Percentiles rank a stretch among this genome's conserved stretches.
Evolutionary conservation across 2,888 invertebrate species (phyloP).

Genomic region (Nebria brevicollis): DNA sequence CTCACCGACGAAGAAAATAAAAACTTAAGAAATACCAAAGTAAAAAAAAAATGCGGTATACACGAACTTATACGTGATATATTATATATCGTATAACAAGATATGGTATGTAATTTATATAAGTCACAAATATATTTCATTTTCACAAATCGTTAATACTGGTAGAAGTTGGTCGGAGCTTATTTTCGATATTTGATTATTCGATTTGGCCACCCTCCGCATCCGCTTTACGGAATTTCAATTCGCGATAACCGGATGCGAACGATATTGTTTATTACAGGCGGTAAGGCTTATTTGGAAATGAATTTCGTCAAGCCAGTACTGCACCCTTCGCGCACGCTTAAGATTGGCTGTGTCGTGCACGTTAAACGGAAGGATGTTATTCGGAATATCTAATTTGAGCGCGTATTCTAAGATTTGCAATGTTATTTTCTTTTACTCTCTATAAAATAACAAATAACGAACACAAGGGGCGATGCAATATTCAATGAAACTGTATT

Average conservation of each 20-base stretch:
- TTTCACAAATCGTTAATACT: constrained; percentile 26
- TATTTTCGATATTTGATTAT: constrained; percentile 31
- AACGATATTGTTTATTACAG: constrained; percentile 42
- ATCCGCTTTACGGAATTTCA: constrained; percentile 22
- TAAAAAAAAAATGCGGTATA: constrained; percentile 17
- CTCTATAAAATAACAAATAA: constrained; percentile 2
- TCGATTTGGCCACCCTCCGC: not conserved
- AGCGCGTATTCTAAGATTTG: constrained; percentile 30
- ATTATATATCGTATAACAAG: constrained; percentile 39
- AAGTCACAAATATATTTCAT: constrained; percentile 43
- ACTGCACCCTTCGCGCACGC: not conserved
- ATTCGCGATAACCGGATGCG: constrained; percentile 38
- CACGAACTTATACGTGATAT: constrained; percentile 29
- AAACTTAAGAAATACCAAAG: constrained; percentile 27
- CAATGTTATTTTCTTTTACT: constrained; percentile 32
- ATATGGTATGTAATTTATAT: constrained; percentile 42
- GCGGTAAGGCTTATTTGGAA: constrained; percentile 40
- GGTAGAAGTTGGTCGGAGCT: not conserved
- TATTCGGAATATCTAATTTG: constrained; percentile 40
- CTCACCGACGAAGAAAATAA: constrained; percentile 26
- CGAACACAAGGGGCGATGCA: constrained; percentile 8
- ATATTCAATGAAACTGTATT: constrained; percentile 3
- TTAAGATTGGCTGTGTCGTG: not conserved
- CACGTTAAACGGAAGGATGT: constrained; percentile 35
- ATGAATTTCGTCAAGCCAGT: not conserved